Base-by-base conservation (phyloP, 2,888 invertebrate species). In the Sarcophaga subvicina region DNA sequence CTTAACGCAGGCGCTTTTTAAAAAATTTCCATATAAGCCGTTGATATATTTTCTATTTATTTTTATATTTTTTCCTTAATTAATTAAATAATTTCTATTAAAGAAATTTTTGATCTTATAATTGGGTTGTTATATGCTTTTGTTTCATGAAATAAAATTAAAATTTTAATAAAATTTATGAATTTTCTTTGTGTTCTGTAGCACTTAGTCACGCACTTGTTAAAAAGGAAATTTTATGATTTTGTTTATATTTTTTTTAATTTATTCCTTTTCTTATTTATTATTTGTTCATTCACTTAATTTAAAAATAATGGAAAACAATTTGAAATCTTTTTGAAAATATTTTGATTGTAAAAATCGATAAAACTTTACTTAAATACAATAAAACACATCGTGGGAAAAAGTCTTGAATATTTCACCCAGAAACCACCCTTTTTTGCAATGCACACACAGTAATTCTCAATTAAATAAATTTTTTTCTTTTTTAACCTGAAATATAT, bases 271-370 rank as follows among this genome's bases (percentile, higher is more conserved):
- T 37, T 37, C 37, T 73, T 62, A n/a, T 59, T 66, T 60, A 8
- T 2, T 72, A 25, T 72, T 45, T 17, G 8, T 37, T 72, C 17
- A 54, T 37, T 8, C 37, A 37, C 10, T 37, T 37, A 1, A 37
- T 37, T 37, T 37, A 27, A 25, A 47, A 47, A 20, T 14, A 25
- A 66, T 54, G 4, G 20, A 62, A 63, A 22, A 20, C 8, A 17
- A 0, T 59, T 76, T 25, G 20, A 27, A 59, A 6, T 47, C 22
- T 0, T 63, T 49, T 47, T 17, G 14, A 70, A 62, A 73, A 27
- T 64, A n/a, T 75, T 45, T 76, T 80, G 60, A 59, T 20, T 67
- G 67, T 10, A 80, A 84, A 84, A 84, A 84, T 84, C 84, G 70
- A 84, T 84, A 84, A 49, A 60, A 49, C 59, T 84, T 75, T 78